These are phyloP conservation scores for Liodrosophila aerea DNA, from an alignment of 2,888 invertebrate species.

Conservation along the genomic window DNA sequence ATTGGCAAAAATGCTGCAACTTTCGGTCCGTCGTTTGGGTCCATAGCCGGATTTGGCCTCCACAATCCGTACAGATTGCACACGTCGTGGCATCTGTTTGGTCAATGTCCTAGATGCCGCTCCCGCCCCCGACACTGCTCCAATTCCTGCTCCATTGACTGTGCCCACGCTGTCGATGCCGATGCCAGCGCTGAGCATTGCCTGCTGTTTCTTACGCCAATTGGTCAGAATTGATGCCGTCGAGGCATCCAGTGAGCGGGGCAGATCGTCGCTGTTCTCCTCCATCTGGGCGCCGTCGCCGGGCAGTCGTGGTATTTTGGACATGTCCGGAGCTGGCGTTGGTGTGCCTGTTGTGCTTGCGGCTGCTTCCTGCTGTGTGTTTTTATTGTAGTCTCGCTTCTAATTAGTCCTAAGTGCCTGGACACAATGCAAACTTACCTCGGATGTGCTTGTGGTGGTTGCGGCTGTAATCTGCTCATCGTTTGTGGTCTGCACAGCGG, in stretches of 20 bases:
- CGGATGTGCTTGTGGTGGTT: constrained; percentile 33
- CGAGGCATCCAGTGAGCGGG: constrained; percentile 62
- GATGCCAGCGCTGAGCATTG: constrained; percentile 35
- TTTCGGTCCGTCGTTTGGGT: constrained; percentile 80
- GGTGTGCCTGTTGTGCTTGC: constrained; percentile 13
- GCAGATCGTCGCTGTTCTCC: constrained; percentile 66
- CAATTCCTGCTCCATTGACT: background rate
- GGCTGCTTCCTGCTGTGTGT: constrained; percentile 56
- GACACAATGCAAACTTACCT: constrained; percentile 69
- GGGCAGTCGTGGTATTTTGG: constrained; percentile 81
- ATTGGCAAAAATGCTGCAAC: constrained; percentile 79
- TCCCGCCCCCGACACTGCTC: background rate
- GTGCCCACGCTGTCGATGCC: constrained; percentile 15
- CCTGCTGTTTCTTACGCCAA: constrained; percentile 72
- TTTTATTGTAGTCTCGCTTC: constrained; percentile 53
- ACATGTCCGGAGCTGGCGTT: constrained; percentile 72
- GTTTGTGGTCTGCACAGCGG: constrained; percentile 62
- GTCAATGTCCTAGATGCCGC: constrained; percentile 31
- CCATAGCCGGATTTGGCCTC: constrained; percentile 74
- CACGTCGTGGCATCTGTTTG: constrained; percentile 73
- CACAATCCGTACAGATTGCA: constrained; percentile 81
- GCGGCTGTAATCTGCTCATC: constrained; percentile 63
- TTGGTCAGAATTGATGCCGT: constrained; percentile 67
- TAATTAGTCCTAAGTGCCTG: constrained; percentile 71
- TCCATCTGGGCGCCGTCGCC: constrained; percentile 80